These are phyloP conservation scores for Sarcophilus harrisii DNA, from an alignment of 2,797 vertebrate genomes.

Conservation along the genomic window DNA sequence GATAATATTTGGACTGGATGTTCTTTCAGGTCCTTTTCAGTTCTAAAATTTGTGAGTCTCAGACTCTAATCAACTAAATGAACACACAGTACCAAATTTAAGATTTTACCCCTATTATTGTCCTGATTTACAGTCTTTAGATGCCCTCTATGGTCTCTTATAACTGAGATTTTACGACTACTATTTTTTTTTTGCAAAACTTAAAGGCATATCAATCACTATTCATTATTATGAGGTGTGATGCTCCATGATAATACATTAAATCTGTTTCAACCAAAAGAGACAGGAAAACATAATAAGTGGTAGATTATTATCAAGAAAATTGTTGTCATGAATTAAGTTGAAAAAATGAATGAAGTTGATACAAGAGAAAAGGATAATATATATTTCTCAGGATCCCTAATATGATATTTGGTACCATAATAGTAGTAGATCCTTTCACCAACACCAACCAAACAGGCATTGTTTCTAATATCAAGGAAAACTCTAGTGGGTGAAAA, in stretches of 20 bases:
- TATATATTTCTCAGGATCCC: background rate
- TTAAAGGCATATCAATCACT: too few species aligned
- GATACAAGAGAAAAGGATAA: background rate
- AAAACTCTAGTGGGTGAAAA: background rate
- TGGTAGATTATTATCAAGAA: background rate
- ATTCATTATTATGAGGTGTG: constrained; percentile 6
- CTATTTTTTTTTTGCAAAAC: background rate
- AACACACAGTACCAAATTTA: background rate
- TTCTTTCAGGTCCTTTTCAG: background rate
- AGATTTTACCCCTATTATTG: background rate
- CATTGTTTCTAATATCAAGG: background rate
- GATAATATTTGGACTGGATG: background rate
- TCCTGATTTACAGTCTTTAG: background rate
- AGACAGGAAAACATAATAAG: constrained; percentile 6
- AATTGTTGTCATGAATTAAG: background rate
- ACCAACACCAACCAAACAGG: background rate
- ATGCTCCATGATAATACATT: background rate
- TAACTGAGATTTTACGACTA: background rate
- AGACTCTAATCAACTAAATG: background rate
- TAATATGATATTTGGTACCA: background rate
- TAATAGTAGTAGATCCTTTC: background rate
- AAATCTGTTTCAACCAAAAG: constrained; percentile 2
- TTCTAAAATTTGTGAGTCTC: background rate
- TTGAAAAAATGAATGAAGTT: background rate
- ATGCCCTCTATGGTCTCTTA: background rate